Percentiles rank a stretch among this genome's conserved stretches.
These are phyloP conservation scores for Boleophthalmus pectinirostris DNA, from an alignment of 2,113 vertebrate genomes.

Conservation along the genomic window DNA sequence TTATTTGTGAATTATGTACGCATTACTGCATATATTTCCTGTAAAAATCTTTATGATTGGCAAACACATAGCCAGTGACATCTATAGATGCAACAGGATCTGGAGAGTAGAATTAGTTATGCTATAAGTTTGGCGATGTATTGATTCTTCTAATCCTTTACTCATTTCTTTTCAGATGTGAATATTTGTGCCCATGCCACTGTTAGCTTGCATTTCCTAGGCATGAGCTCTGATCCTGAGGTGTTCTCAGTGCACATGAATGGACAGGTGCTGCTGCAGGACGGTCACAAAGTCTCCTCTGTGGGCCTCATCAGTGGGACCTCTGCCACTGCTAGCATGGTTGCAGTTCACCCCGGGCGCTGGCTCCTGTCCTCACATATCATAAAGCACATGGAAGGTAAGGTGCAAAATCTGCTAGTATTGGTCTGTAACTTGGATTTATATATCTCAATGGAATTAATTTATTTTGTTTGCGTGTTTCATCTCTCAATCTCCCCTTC, in stretches of 20 bases:
- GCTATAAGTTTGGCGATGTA: not conserved
- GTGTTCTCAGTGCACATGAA: conserved; percentile 93
- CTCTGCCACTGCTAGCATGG: conserved; percentile 84
- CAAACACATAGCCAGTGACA: no score
- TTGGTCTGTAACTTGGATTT: not conserved
- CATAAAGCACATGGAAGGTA: conserved; percentile 86
- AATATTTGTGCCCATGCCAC: conserved; percentile 79
- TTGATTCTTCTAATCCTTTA: not conserved
- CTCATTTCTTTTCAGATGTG: conserved; percentile 75
- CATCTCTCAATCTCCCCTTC: not conserved
- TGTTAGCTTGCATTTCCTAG: conserved; percentile 88
- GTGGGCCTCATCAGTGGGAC: conserved; percentile 85
- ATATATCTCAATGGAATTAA: not conserved
- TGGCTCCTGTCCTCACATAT: conserved; percentile 89
- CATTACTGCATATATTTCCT: not conserved
- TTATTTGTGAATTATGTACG: not conserved
- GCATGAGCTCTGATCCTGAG: conserved; percentile 91
- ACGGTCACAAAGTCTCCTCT: conserved; percentile 80
- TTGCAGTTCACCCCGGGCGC: conserved; percentile 79
- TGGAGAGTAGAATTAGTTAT: no score
- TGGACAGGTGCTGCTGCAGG: conserved; percentile 87
- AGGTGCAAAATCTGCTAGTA: not conserved
- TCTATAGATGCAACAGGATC: no score
- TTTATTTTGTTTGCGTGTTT: no score
- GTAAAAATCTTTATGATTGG: not conserved